These are phyloP conservation scores for Notocelia uddmanniana DNA, from an alignment of 2,888 invertebrate species.

Conservation along the genomic window DNA sequence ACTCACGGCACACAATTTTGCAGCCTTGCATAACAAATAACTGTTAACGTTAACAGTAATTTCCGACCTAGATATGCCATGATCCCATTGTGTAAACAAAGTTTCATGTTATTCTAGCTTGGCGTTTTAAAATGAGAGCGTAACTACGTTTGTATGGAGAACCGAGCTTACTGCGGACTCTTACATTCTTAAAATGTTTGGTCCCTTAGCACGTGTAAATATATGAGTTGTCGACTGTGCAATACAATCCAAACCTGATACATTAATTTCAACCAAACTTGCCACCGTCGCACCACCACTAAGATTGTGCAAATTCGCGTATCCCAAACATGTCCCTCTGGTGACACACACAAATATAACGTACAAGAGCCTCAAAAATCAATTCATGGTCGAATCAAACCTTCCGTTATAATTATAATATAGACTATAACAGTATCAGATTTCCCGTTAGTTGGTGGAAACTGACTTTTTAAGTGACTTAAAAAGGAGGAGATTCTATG, in stretches of 20 bases:
- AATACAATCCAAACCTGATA: slow-evolving; percentile 13
- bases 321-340: background rate
- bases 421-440: background rate
- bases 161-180: no score
- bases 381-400: background rate
- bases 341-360: slow-evolving; percentile 4
- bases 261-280: slow-evolving; percentile 8
- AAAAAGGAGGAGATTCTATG: no score
- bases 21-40: no score
- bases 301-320: slow-evolving; percentile 16
- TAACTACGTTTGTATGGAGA: no score
- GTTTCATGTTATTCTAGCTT: no score
- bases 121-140: no score
- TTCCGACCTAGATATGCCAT: no score
- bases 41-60: no score
- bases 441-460: background rate
- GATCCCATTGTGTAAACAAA: no score
- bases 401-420: no score
- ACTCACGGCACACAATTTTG: no score
- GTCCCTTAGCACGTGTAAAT: background rate
- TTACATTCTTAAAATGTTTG: background rate
- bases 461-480: no score
- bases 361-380: background rate
- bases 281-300: slow-evolving; percentile 11
- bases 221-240: slow-evolving; percentile 3